Conservation (phyloP, 92 coral and sea anemone genomes). For the Bergia sp. region DNA sequence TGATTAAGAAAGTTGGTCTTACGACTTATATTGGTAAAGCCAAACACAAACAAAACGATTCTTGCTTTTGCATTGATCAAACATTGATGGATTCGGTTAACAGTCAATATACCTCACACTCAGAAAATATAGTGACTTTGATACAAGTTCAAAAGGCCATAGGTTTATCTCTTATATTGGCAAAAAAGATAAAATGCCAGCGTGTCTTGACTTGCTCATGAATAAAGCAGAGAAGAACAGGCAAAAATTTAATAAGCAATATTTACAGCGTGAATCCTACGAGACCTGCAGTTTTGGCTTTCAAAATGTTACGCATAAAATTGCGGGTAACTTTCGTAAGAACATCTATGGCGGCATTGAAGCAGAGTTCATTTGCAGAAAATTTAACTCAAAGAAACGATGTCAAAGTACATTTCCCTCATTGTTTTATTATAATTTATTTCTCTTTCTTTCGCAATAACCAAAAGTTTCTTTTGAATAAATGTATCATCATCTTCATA, state of each 20-base stretch:
- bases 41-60: neutral
- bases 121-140: conserved; percentile 23
- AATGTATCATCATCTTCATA: conserved; percentile 19
- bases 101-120: neutral
- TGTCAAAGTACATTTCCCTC: neutral
- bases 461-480: neutral
- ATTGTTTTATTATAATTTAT: neutral
- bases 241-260: neutral
- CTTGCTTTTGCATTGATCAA: neutral
- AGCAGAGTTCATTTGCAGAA: neutral
- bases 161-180: neutral
- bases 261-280: conserved; percentile 25
- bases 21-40: neutral
- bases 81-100: neutral
- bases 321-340: neutral
- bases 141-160: conserved; percentile 43
- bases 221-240: neutral
- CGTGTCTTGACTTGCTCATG: neutral
- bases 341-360: neutral
- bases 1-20: neutral
- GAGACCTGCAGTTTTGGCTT: conserved; percentile 45
- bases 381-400: neutral
- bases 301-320: conserved; percentile 1
- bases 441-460: neutral
- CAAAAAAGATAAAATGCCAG: neutral